Conservation (phyloP, 2,797 vertebrate genomes). For the Labroides dimidiatus region DNA sequence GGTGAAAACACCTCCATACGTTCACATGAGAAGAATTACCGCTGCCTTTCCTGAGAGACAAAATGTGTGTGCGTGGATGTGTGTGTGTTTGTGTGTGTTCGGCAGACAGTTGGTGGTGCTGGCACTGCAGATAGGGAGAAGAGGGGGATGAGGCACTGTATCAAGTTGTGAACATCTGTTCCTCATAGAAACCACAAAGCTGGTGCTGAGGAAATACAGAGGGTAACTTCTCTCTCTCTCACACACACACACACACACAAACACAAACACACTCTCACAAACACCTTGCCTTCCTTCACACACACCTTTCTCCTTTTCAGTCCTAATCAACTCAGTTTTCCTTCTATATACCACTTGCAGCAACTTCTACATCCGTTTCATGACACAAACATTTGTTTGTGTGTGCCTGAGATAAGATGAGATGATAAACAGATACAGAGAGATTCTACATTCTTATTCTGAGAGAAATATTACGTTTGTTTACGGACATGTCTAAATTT, state of each 20-base stretch:
- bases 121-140: conserved; percentile 81
- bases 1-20: conserved; percentile 43
- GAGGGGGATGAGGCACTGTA: conserved; percentile 83
- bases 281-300: conserved; percentile 47
- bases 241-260: conserved; percentile 16
- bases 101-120: conserved; percentile 85
- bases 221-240: conserved; percentile 76
- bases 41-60: conserved; percentile 57
- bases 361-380: conserved; percentile 23
- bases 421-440: neutral
- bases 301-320: conserved; percentile 34
- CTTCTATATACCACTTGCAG: conserved; percentile 7
- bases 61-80: conserved; percentile 31
- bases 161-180: conserved; percentile 89
- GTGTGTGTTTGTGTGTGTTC: conserved; percentile 35
- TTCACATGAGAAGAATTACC: conserved; percentile 37
- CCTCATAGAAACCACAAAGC: conserved; percentile 86
- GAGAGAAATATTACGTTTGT: neutral
- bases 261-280: conserved; percentile 25
- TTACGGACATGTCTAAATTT: neutral
- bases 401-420: neutral
- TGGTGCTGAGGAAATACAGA: conserved; percentile 84
- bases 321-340: conserved; percentile 35
- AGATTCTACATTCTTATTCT: neutral
- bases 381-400: neutral